These are phyloP conservation scores for Arnoldichthys spilopterus DNA, from an alignment of 2,797 vertebrate genomes.

Conservation along the genomic window DNA sequence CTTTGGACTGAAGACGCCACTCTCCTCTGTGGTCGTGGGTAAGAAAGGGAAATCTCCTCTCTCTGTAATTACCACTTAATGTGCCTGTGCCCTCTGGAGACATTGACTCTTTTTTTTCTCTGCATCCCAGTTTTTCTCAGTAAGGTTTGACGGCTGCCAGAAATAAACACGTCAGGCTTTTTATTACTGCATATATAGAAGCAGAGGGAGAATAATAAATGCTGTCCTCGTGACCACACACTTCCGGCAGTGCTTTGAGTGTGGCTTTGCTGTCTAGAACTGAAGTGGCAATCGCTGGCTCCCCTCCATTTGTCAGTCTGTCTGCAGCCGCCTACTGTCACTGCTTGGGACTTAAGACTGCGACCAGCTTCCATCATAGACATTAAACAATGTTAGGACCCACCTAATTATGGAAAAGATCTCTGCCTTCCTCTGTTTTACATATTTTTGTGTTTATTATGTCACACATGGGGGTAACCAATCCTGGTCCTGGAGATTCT, in stretches of 20 bases:
- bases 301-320: background rate
- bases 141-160: constrained; percentile 60
- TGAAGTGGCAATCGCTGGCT: background rate
- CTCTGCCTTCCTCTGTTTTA: background rate
- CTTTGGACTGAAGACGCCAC: constrained; percentile 70
- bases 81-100: constrained; percentile 54
- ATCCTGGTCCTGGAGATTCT: too few species aligned
- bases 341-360: background rate
- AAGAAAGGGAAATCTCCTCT: constrained; percentile 61
- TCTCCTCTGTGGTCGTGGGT: constrained; percentile 70
- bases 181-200: constrained; percentile 78
- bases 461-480: background rate
- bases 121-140: constrained; percentile 28
- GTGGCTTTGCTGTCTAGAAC: constrained; percentile 25
- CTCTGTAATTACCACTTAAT: constrained; percentile 64
- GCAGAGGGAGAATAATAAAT: constrained; percentile 66
- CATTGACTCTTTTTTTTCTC: constrained; percentile 33
- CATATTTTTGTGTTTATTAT: background rate
- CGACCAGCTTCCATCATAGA: constrained; percentile 8
- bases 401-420: background rate
- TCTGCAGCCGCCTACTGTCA: constrained; percentile 21
- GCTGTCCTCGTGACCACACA: constrained; percentile 68
- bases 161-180: constrained; percentile 77
- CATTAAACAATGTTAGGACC: constrained; percentile 13
- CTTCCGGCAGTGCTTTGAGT: constrained; percentile 67